Base-by-base conservation (phyloP, 1,140 invertebrate genomes). In the Danaus plexippus region DNA sequence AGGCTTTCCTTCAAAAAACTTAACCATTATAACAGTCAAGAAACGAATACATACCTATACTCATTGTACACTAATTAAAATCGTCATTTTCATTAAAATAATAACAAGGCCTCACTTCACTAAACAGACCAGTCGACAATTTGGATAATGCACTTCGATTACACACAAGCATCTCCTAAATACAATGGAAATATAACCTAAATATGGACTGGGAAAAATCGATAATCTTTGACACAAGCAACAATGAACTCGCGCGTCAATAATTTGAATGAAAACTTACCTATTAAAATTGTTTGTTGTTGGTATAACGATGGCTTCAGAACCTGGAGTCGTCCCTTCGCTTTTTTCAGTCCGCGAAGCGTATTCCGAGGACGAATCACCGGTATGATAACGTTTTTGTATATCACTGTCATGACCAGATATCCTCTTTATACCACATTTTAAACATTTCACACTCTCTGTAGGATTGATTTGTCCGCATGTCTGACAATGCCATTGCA, bases 391-490 rank as follows among this genome's bases (percentile, higher is more conserved):
- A 50, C 73, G 70, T 73, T 75, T 80, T 61, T 75, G 75, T 69
- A 67, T 64, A 54, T 74, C 77, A 73, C 73, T 85, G 85, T 87
- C 83, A 88, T 88, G 84, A 81, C 75, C 78, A 62, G 84, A 80
- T 57, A 82, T 68, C 64, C 89, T 79, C 73, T 88, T 89, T 69
- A 88, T 87, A 63, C 92, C 93, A 89, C 95, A 96, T 88, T 92
- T 92, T 86, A 92, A 90, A 87, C 95, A 97, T 85, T 90, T 90
- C 59, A 90, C 81, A 78, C 90, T 91, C 81, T 95, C 94, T 47
- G 93, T 95, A 61, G 93, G 93, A 88, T 96, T 96, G 86, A 95
- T 95, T 81, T 94, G 90, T 85, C 93, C 91, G 88, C 95, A 96
- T 82, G 91, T 90, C 79, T 90, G 90, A 90, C 95, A 96, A 89